Conservation (phyloP, 2,797 vertebrate genomes). For the Pampus argenteus region DNA sequence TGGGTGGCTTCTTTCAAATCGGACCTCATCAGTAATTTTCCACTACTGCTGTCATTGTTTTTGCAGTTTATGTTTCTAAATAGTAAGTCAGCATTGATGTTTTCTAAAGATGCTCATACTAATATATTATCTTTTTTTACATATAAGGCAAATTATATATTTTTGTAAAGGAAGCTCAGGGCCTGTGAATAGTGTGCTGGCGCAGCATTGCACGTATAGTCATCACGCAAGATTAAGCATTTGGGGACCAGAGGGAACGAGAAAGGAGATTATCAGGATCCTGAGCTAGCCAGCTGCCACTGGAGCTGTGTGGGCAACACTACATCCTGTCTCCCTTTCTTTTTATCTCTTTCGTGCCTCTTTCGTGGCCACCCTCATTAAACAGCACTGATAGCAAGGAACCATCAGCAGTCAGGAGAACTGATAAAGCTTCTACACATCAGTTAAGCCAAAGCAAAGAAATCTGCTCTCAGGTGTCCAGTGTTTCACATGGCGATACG, state of each 20-base stretch:
- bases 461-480: conserved; percentile 21
- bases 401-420: conserved; percentile 36
- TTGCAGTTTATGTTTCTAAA: not conserved
- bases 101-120: not conserved
- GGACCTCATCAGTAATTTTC: not conserved
- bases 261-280: conserved; percentile 72
- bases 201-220: conserved; percentile 48
- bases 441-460: conserved; percentile 25
- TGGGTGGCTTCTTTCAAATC: conserved; percentile 3
- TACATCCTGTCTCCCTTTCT: conserved; percentile 49
- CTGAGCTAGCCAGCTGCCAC: conserved; percentile 74
- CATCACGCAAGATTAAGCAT: conserved; percentile 57
- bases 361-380: conserved; percentile 67
- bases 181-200: conserved; percentile 8
- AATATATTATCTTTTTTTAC: not conserved
- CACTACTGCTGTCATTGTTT: not conserved
- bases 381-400: conserved; percentile 50
- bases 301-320: conserved; percentile 64
- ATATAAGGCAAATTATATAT: conserved; percentile 8
- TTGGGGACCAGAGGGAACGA: conserved; percentile 64
- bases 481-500: not conserved
- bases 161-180: conserved; percentile 6
- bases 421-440: conserved; percentile 37
- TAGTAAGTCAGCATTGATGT: not conserved
- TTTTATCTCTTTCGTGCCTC: conserved; percentile 58